Base-by-base conservation (phyloP, 2,888 invertebrate species). In the Pyrochroa serraticornis region DNA sequence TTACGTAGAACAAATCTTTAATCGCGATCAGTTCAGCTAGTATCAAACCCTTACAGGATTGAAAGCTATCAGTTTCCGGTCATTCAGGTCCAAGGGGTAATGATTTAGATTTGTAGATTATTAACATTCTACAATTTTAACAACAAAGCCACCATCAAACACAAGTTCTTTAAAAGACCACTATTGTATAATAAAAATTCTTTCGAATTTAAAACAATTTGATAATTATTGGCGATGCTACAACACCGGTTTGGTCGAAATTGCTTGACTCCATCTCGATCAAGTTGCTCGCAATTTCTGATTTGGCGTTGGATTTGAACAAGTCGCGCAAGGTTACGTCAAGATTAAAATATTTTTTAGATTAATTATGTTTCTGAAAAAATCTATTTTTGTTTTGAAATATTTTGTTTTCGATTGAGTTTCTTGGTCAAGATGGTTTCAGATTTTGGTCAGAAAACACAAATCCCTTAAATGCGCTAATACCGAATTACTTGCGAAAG, bases 1-100 rank as follows among this genome's bases (percentile, higher is more conserved):
- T 39, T 9, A 68, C 67, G 14, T 61, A 60, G 13, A 65, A 34
- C 12, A 70, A 43, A 0, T 73, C 72, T 60, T 71, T 71, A 1
- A 60, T 39, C 7, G 66, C 50, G 3, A 75, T 53, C 22, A 64
- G 60, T 7, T 60, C 55, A 6, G 70, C 62, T 13, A 72, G 55
- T 37, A 56, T 47, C 22, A 73, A 58, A 22, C 67, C 66, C 14
- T 56, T 12, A 13, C 63, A 42, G 10, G 66, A 62, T 6, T 33
- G 7, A 7, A 30, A 7, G 33, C 39, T 22, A 32, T 46, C 41
- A 1, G 38, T 1, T 5, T 38, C 36, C 22, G 22, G 22, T 30
- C 34, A 30, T 41, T 35, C 7, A n/a, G 36, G 42, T 45, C 55
- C 7, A 47, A 30, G 41, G 47, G 52, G 34, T 8, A 32, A 39